phyloP scores from a whole-genome alignment of 2,888 invertebrate genomes.

The Tenthredo scrophulariae region DNA sequence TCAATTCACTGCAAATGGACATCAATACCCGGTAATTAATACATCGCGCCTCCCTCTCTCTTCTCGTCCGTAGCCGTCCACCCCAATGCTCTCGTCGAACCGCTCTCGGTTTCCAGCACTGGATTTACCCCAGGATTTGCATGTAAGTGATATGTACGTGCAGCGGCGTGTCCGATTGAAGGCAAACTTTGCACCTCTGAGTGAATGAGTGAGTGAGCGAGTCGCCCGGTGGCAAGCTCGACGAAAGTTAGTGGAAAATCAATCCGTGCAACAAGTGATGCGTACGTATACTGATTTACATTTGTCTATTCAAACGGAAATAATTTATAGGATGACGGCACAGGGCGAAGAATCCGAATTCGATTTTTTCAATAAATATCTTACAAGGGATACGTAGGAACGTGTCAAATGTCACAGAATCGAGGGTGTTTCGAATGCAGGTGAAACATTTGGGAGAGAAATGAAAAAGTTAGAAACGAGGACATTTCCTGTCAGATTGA shows the following conservation, averaged over 20 bases:
- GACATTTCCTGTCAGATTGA: conserved; percentile 26
- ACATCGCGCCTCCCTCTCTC: conserved; percentile 76
- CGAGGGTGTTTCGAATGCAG: not conserved
- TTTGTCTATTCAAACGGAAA: not conserved
- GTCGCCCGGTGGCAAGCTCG: not conserved
- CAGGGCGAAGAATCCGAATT: not conserved
- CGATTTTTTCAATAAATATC: not conserved
- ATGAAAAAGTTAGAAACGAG: not conserved
- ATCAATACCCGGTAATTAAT: conserved; percentile 79
- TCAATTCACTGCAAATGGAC: conserved; percentile 79
- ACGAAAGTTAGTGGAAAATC: conserved; percentile 28
- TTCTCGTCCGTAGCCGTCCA: conserved; percentile 57
- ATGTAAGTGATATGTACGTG: conserved; percentile 73
- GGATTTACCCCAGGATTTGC: conserved; percentile 73
- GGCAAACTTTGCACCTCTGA: conserved; percentile 31
- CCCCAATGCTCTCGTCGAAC: conserved; percentile 63
- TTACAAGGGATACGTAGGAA: not conserved
- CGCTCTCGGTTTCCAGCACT: conserved; percentile 61
- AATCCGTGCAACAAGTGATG: conserved; percentile 48
- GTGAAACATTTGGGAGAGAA: conserved; percentile 1
- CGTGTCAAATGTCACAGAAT: not conserved
- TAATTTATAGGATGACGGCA: not conserved
- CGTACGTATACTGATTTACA: not conserved
- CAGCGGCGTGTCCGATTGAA: conserved; percentile 32
- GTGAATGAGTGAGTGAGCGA: conserved; percentile 1